A percentile compares a stretch with the other conserved stretches of the same genome.
Evolutionary conservation across 2,113 vertebrate species (phyloP).

Genomic region (Bubo scandiacus): DNA sequence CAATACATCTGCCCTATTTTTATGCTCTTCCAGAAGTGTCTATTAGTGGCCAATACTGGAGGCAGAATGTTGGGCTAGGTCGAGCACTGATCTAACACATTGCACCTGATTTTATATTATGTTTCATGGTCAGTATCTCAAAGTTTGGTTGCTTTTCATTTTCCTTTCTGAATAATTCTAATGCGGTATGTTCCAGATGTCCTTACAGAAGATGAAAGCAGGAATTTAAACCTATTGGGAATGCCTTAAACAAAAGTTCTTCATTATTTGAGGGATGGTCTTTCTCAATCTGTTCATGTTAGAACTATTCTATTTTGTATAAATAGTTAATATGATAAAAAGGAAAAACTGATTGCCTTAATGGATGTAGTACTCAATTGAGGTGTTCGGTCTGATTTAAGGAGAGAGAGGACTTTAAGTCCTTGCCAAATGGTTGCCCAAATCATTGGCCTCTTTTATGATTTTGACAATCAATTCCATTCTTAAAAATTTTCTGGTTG

Average conservation of each 20-base stretch:
- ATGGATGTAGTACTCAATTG: background rate
- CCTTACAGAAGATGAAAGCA: background rate
- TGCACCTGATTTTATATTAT: background rate
- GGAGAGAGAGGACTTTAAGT: background rate
- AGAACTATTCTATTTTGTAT: background rate
- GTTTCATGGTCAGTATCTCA: background rate
- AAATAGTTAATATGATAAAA: background rate
- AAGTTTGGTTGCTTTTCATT: background rate
- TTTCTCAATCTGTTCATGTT: background rate
- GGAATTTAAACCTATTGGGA: background rate
- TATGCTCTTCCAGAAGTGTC: background rate
- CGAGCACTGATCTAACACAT: rapidly evolving
- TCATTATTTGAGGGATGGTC: background rate
- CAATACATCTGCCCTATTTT: background rate
- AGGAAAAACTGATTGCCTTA: background rate
- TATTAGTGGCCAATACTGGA: background rate
- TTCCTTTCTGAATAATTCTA: background rate
- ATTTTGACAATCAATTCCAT: background rate
- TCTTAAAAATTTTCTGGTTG: background rate
- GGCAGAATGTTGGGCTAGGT: background rate
- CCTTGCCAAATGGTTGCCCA: background rate
- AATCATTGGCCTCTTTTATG: background rate
- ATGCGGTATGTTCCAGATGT: background rate
- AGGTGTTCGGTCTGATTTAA: background rate
- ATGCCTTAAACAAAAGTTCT: background rate